These are phyloP conservation scores for Ianthella basta DNA, from an alignment of 37 sponge, comb jelly and placozoan genomes.

Conservation along the genomic window DNA sequence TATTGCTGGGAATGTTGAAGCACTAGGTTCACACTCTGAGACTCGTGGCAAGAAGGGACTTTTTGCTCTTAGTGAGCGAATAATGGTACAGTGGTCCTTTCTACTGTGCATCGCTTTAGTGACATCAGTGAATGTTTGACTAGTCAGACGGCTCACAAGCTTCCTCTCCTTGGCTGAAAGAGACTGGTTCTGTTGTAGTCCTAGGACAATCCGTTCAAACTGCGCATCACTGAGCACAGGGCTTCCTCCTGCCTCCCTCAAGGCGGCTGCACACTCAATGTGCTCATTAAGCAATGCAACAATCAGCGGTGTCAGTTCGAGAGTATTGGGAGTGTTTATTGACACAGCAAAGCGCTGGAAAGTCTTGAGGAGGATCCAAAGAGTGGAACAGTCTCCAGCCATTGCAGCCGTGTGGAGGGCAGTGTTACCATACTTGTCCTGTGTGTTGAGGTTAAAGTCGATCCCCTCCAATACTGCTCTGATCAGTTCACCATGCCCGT, in stretches of 20 bases:
- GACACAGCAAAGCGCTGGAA: not conserved
- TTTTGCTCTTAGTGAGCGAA: not conserved
- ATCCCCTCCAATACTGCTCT: not conserved
- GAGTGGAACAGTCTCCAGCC: not conserved
- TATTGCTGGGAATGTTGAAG: not conserved
- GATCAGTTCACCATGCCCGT: not conserved
- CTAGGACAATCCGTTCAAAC: not conserved
- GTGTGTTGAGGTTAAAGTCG: slow-evolving; percentile 23
- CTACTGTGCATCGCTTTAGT: not conserved
- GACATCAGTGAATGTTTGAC: not conserved
- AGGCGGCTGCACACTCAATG: not conserved
- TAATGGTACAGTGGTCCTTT: too few species aligned
- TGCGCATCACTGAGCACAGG: not conserved
- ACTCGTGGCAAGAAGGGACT: not conserved
- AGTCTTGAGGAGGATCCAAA: slow-evolving; percentile 10
- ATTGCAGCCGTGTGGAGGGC: slow-evolving; percentile 37
- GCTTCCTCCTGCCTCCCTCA: slow-evolving; percentile 16
- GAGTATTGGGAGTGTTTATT: not conserved
- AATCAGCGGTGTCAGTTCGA: slow-evolving; percentile 25
- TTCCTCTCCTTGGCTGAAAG: not conserved
- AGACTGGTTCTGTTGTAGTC: not conserved
- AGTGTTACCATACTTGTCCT: slow-evolving; percentile 44
- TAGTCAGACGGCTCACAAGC: not conserved
- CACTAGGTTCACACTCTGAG: not conserved
- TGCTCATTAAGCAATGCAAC: slow-evolving; percentile 7